These are phyloP conservation scores for Noctuana brunneofusca DNA, from an alignment of 2,888 invertebrate genomes.

Conservation along the genomic window DNA sequence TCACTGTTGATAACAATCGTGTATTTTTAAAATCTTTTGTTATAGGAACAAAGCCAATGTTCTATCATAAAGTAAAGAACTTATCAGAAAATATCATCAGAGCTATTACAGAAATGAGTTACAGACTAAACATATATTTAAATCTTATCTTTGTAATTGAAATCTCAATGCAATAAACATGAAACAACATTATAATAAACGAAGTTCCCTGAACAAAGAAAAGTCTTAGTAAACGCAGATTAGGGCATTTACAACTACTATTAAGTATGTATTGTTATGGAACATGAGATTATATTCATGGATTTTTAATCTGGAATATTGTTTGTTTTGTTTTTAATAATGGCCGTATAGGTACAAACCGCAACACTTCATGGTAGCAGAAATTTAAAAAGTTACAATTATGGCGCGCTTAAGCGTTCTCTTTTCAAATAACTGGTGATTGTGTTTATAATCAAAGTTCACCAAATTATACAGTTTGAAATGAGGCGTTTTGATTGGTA, in stretches of 20 bases:
- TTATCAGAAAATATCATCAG: conserved; percentile 47
- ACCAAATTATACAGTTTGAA: conserved; percentile 67
- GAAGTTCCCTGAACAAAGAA: conserved; percentile 64
- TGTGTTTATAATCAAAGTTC: conserved; percentile 71
- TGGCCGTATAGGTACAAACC: not conserved
- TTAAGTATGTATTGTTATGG: conserved; percentile 19
- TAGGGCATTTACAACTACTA: not conserved
- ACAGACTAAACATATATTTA: conserved; percentile 48
- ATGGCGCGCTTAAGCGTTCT: conserved; percentile 39
- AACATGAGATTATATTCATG: conserved; percentile 5
- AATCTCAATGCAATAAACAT: conserved; percentile 63
- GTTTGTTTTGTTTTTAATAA: not conserved
- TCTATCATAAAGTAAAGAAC: conserved; percentile 23
- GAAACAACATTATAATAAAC: conserved; percentile 44
- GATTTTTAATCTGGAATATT: conserved; percentile 13
- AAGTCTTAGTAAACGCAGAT: conserved; percentile 27
- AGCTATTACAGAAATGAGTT: conserved; percentile 49
- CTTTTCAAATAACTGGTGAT: conserved; percentile 69
- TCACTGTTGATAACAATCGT: conserved; percentile 1
- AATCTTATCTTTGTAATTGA: conserved; percentile 69
- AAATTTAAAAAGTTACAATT: no score
- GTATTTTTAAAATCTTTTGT: no score
- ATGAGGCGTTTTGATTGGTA: conserved; percentile 63
- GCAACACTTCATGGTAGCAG: no score
- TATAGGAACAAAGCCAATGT: conserved; percentile 4